Evolutionary conservation across 2,797 vertebrate species (phyloP).

Genomic region (Ambastaia sidthimunki): DNA sequence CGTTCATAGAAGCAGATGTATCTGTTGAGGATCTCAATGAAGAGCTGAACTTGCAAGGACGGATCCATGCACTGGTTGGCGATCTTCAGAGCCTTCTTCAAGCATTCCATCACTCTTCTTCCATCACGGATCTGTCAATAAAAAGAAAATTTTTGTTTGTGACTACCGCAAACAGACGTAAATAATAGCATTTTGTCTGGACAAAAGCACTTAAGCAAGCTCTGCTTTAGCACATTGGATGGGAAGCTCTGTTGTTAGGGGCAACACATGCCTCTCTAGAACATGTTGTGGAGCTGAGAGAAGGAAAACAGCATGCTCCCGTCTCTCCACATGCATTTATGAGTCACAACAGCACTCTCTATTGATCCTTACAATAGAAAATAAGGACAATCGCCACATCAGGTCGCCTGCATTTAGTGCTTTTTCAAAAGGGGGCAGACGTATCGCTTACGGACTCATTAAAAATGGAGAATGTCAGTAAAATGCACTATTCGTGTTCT

Average conservation of each 20-base stretch:
- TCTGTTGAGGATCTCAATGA: conserved; percentile 99
- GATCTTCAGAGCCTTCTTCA: conserved; percentile 98
- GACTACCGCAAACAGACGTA: neutral
- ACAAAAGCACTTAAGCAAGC: conserved; percentile 1
- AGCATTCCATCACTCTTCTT: conserved; percentile 97
- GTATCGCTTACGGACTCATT: neutral
- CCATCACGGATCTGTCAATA: conserved; percentile 89
- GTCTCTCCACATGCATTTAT: conserved; percentile 9
- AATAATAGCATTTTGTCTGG: conserved; percentile 16
- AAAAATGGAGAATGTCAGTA: neutral
- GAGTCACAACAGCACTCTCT: conserved; percentile 12
- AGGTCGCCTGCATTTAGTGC: neutral
- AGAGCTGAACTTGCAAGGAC: conserved; percentile 98
- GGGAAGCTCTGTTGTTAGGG: conserved; percentile 49
- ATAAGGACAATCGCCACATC: conserved; percentile 18
- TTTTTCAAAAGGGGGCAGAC: neutral
- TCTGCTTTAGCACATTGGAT: neutral
- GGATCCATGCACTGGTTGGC: conserved; percentile 99
- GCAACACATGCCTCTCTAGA: conserved; percentile 36
- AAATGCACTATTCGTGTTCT: neutral
- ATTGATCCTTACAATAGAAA: conserved; percentile 20
- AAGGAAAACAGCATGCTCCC: conserved; percentile 9
- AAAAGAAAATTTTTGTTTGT: neutral
- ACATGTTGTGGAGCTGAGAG: conserved; percentile 14
- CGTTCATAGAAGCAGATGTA: conserved; percentile 99